Evolutionary conservation across 92 coral and sea anemone genomes (phyloP), one percentile per base, ranked within the genome.

Genomic region (Porites cylindrica): DNA sequence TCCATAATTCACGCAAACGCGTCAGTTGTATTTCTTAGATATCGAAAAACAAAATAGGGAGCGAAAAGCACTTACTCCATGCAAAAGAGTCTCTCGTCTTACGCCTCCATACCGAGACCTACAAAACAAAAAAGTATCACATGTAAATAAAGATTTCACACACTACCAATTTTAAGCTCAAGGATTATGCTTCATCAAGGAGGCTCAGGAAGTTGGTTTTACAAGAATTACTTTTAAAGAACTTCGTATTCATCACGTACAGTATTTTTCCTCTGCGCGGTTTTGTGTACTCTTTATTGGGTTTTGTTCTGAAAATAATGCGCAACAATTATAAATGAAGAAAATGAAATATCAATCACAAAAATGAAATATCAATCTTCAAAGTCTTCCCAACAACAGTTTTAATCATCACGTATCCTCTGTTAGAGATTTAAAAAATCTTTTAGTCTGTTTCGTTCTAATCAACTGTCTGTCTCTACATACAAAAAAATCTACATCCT

Each of bases 21-120:
- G 14, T 65, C 47, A 38, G 47, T 38, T 38, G 47, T 38, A 38
- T 38, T 38, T 38, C 47, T 4, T 56, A 72, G 23, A 9, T 8
- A 12, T 20, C 1, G 6, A 38, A 65, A 21, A 16, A 23, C 7
- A 51, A 4, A 7, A 14, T 7, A 72, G 18, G 47, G 47, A 38
- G 6, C 47, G 47, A 32, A 14, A 1, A 21, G 19, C 10, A 92
- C 95, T 79, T 88, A 96, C 99, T 81, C 99, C 99, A 51, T 96
- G 99, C 52, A 96, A 90, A 53, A 96, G 86, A 4, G 99, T 96
- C 72, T 96, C 99, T 72, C 95, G 91, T 75, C 98, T 92, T 73
- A 96, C 98, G 47, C 99, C 99, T 51, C 93, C 91, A 88, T 93
- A 96, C 3, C 99, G 99, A 67, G 91, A 73, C 71, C 99, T 96